Evolutionary conservation across 2,113 vertebrate species (phyloP).

Genomic region (Mellivora capensis): DNA sequence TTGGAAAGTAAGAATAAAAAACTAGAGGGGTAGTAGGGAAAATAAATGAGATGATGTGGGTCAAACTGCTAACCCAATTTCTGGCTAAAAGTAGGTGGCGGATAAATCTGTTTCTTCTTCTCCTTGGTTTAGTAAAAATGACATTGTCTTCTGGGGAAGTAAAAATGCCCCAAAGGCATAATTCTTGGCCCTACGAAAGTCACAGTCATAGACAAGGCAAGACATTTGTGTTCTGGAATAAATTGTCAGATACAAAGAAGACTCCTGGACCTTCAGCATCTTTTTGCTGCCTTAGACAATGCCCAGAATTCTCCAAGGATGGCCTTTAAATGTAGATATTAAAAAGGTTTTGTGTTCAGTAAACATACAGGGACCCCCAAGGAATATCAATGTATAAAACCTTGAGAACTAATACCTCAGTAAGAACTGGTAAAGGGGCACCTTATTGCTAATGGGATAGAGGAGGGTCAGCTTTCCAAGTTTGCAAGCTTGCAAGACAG

Average conservation of each 20-base stretch:
- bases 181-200: background rate
- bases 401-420: background rate
- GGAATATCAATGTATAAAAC: background rate
- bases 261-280: background rate
- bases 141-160: slow-evolving; percentile 20
- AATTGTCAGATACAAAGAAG: background rate
- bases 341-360: background rate
- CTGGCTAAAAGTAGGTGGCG: background rate
- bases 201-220: background rate
- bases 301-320: background rate
- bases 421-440: background rate
- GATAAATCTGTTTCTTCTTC: background rate
- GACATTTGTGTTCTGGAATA: background rate
- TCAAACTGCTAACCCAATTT: background rate
- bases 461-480: background rate
- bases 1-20: background rate
- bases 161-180: background rate
- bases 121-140: slow-evolving; percentile 2
- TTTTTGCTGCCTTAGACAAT: background rate
- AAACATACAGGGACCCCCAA: background rate
- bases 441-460: background rate
- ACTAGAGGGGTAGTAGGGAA: background rate
- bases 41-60: background rate
- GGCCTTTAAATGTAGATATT: background rate
- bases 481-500: background rate